Percentiles rank a stretch among this genome's conserved stretches.
phyloP scores from a whole-genome alignment of 2,888 invertebrate genomes.

The Scaptomyza parva region DNA sequence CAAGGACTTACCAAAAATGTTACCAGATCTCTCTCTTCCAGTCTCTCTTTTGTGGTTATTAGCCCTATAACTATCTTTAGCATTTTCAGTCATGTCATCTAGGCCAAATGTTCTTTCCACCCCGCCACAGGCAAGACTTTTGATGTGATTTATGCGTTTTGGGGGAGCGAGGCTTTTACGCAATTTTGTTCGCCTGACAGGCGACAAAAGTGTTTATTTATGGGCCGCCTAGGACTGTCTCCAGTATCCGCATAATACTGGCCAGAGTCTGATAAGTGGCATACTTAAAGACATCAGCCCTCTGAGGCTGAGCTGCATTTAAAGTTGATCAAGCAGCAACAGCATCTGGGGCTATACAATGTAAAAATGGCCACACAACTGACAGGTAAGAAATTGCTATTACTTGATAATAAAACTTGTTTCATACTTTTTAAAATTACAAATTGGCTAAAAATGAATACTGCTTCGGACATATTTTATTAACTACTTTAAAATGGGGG shows the following conservation, averaged over 20 bases:
- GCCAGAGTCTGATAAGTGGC: slow-evolving; percentile 62
- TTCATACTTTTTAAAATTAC: not conserved
- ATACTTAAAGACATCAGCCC: slow-evolving; percentile 34
- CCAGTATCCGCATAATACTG: slow-evolving; percentile 34
- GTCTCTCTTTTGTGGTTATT: slow-evolving; percentile 26
- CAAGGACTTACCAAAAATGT: slow-evolving; percentile 11
- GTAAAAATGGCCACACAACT: slow-evolving; percentile 1
- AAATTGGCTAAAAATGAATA: slow-evolving; percentile 9
- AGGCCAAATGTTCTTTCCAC: slow-evolving; percentile 7
- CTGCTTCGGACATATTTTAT: not conserved
- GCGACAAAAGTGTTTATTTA: slow-evolving; percentile 69
- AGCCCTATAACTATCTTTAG: slow-evolving; percentile 58
- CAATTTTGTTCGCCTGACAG: slow-evolving; percentile 65
- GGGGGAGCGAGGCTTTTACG: slow-evolving; percentile 49
- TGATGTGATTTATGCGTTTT: slow-evolving; percentile 70
- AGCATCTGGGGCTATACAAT: not conserved
- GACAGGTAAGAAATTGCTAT: not conserved
- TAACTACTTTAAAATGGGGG: not conserved
- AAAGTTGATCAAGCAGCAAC: slow-evolving; percentile 11
- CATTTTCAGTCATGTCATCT: slow-evolving; percentile 41
- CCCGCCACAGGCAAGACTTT: not conserved
- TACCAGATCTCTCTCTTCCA: not conserved
- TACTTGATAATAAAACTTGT: not conserved
- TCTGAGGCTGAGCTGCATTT: slow-evolving; percentile 22
- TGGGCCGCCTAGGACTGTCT: slow-evolving; percentile 49